Evolutionary conservation across 2,888 invertebrate genomes (phyloP).

Genomic region (Eupithecia subumbrata): DNA sequence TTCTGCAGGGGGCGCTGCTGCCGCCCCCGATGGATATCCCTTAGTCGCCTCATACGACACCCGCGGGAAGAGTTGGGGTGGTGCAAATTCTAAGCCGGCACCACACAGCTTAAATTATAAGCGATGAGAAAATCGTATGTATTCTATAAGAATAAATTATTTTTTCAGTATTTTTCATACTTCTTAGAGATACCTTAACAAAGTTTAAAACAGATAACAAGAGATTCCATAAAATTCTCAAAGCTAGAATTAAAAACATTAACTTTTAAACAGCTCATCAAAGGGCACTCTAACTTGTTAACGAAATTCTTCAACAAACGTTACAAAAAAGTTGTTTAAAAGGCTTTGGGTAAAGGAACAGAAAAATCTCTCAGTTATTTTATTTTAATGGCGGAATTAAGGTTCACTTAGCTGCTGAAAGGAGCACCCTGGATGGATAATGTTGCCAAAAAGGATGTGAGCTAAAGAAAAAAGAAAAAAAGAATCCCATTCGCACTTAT

Average conservation of each 20-base stretch:
- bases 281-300: conserved; percentile 34
- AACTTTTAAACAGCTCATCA: conserved; percentile 37
- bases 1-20: too few species aligned
- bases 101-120: too few species aligned
- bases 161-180: not conserved
- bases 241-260: conserved; percentile 24
- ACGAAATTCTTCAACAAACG: conserved; percentile 27
- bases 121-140: too few species aligned
- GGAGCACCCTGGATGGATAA: not conserved
- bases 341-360: not conserved
- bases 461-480: too few species aligned
- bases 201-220: conserved; percentile 20
- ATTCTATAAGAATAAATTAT: too few species aligned
- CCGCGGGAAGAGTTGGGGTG: too few species aligned
- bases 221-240: conserved; percentile 9
- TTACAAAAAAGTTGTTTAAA: conserved; percentile 3
- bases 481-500: not conserved
- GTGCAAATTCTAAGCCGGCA: too few species aligned
- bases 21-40: too few species aligned
- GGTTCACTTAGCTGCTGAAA: not conserved
- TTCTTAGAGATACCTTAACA: not conserved
- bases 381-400: not conserved
- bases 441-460: not conserved
- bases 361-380: not conserved
- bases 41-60: too few species aligned